These are phyloP conservation scores for Oncorhynchus nerka DNA, from an alignment of 2,113 vertebrate species.

Conservation along the genomic window DNA sequence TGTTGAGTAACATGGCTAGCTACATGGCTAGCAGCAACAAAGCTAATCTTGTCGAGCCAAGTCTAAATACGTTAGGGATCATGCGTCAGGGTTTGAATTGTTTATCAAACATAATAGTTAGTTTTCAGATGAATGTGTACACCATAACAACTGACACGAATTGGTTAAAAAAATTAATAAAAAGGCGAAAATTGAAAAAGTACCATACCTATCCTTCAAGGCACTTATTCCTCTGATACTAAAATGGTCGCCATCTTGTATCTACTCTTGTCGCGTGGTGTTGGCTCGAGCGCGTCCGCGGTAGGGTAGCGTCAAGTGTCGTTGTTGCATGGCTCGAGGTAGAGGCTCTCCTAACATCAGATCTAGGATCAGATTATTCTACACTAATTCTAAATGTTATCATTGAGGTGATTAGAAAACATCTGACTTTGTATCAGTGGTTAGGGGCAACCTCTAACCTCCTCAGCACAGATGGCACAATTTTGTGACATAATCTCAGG, in stretches of 20 bases:
- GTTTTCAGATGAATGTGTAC: background rate
- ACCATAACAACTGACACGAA: background rate
- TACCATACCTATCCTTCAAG: slow-evolving; percentile 46
- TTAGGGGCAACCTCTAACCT: too few species aligned
- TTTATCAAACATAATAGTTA: background rate
- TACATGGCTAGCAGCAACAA: background rate
- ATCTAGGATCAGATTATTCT: too few species aligned
- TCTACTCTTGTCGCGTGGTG: slow-evolving; percentile 67
- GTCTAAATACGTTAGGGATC: background rate
- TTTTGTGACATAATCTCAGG: too few species aligned
- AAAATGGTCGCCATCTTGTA: slow-evolving; percentile 70
- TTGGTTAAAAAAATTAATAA: background rate
- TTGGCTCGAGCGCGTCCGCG: slow-evolving; percentile 54
- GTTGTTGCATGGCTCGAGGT: slow-evolving; percentile 26
- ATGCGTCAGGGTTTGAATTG: background rate
- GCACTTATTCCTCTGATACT: slow-evolving; percentile 51
- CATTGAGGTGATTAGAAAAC: too few species aligned
- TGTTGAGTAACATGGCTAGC: background rate
- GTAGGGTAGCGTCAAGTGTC: slow-evolving; percentile 41
- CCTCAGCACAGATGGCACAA: too few species aligned
- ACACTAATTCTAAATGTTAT: too few species aligned
- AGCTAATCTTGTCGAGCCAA: background rate
- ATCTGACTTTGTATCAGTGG: too few species aligned
- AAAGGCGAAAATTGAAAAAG: background rate
- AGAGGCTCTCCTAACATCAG: too few species aligned